Evolutionary conservation across 30 jellyfish, hydroid and myxozoan species (phyloP).

Genomic region (Chrysaora quinquecirrha): DNA sequence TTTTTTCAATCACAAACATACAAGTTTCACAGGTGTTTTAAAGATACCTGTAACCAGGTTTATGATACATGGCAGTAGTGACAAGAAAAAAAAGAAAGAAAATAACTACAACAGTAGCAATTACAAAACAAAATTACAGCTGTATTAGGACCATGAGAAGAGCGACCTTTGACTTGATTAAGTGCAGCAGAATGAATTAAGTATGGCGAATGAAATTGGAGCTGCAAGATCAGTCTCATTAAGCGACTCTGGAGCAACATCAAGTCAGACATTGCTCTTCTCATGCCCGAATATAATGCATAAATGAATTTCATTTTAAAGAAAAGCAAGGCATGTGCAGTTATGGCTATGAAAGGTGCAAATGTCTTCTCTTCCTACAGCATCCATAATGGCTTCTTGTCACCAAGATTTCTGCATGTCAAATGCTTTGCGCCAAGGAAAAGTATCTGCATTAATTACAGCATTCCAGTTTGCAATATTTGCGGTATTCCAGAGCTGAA

Average conservation of each 20-base stretch:
- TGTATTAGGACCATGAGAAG: background rate
- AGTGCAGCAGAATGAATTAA: too few relatives aligned
- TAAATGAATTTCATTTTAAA: conserved; percentile 5
- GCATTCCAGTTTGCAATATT: too few relatives aligned
- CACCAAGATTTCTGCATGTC: background rate
- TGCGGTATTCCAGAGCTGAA: too few relatives aligned
- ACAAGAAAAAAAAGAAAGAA: too few relatives aligned
- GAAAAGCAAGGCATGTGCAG: conserved; percentile 21
- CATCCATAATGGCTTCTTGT: background rate
- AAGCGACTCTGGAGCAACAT: conserved; percentile 47
- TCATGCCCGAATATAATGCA: conserved; percentile 53
- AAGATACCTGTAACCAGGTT: too few relatives aligned
- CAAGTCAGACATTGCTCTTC: conserved; percentile 49
- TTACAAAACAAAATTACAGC: too few relatives aligned
- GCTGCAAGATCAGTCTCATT: conserved; percentile 28
- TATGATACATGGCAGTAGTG: too few relatives aligned
- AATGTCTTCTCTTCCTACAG: background rate
- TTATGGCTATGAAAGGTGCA: background rate
- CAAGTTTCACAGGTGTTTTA: too few relatives aligned
- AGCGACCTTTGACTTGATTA: background rate
- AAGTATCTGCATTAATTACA: conserved; percentile 22
- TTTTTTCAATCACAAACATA: too few relatives aligned
- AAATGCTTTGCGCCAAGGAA: conserved; percentile 9
- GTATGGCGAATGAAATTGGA: background rate
- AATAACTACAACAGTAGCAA: too few relatives aligned